phyloP scores from a whole-genome alignment of 2,797 vertebrate species.

The Nyctibius grandis region DNA sequence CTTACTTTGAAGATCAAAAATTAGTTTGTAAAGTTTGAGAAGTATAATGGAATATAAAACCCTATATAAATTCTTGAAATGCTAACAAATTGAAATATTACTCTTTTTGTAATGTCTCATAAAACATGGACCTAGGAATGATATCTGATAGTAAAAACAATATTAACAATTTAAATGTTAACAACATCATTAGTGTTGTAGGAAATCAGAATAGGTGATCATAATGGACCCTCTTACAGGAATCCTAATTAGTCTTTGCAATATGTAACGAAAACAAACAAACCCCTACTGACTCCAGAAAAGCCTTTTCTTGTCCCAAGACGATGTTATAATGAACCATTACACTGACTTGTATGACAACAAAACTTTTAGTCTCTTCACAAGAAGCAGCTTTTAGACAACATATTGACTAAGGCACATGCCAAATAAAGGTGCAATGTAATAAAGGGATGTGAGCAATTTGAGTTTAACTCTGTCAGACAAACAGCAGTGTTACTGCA shows the following conservation, averaged over 20 bases:
- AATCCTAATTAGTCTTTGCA: constrained; percentile 34
- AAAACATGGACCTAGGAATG: not conserved
- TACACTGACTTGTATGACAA: not conserved
- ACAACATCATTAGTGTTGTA: not conserved
- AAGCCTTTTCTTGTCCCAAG: constrained; percentile 22
- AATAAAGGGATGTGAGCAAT: not conserved
- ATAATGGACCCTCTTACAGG: constrained; percentile 11
- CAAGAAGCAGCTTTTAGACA: constrained; percentile 19
- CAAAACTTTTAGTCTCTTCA: constrained; percentile 4
- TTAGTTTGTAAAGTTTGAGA: not conserved
- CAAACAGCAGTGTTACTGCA: not conserved
- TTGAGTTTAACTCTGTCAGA: not conserved
- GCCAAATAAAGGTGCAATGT: not conserved
- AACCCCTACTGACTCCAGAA: not conserved
- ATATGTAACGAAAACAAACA: constrained; percentile 8
- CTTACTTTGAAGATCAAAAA: not conserved
- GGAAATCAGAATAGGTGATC: not conserved
- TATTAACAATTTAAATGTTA: constrained; percentile 4
- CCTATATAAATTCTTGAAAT: not conserved
- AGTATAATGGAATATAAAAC: not conserved
- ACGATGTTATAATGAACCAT: not conserved
- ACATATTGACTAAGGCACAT: not conserved
- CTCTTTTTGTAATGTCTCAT: not conserved
- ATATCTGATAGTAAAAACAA: not conserved
- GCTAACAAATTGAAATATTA: not conserved